Conservation (phyloP, 2,888 invertebrate species). For the Cataglyphis altisquamis region DNA sequence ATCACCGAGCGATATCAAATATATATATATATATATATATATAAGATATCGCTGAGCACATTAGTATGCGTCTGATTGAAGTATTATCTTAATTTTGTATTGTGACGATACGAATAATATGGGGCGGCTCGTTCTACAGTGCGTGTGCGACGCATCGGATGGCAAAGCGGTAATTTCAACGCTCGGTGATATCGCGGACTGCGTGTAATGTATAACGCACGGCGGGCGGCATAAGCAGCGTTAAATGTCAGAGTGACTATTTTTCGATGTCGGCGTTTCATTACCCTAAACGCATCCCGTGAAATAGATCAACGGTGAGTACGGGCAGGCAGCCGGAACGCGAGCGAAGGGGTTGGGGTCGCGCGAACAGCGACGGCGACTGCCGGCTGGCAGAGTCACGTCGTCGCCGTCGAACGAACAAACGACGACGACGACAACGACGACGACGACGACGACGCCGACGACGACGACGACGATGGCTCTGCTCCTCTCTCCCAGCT, state of each 20-base stretch:
- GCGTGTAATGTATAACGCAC: constrained; percentile 6
- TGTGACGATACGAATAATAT: neutral
- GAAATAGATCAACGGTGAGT: constrained; percentile 49
- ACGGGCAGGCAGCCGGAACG: constrained; percentile 19
- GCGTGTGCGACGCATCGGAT: neutral
- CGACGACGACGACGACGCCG: constrained; percentile 75
- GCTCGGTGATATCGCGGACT: constrained; percentile 40
- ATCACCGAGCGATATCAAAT: neutral
- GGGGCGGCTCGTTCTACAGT: neutral
- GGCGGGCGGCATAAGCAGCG: neutral
- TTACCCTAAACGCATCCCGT: constrained; percentile 68
- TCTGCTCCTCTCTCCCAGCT: constrained; percentile 60
- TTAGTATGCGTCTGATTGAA: neutral
- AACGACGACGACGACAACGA: constrained; percentile 69
- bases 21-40: neutral
- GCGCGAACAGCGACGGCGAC: constrained; percentile 75
- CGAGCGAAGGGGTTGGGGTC: constrained; percentile 49
- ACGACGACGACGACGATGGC: constrained; percentile 39
- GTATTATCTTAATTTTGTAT: neutral
- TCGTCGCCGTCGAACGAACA: constrained; percentile 78
- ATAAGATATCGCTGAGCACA: neutral
- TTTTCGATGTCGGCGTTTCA: constrained; percentile 64
- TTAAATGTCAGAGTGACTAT: constrained; percentile 43
- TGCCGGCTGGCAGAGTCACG: constrained; percentile 77
- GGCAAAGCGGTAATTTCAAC: constrained; percentile 65